Evolutionary conservation across 2,113 vertebrate species (phyloP), one percentile per base, ranked within the genome.

Genomic region (Strix uralensis): DNA sequence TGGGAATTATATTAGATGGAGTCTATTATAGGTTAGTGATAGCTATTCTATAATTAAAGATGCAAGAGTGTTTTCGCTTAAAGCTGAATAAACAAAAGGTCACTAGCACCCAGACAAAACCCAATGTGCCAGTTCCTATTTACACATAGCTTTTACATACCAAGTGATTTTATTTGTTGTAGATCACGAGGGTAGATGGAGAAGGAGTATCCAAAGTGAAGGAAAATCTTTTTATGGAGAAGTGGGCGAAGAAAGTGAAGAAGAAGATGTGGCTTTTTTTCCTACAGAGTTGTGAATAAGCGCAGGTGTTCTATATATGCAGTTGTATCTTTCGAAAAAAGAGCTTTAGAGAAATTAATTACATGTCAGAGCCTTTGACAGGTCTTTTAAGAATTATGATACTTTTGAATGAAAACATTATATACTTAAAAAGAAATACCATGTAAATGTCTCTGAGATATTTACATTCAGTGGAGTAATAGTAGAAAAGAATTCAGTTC

Each of bases 321-420:
- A 27, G 91, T 95, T 94, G 52, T 82, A 85, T 51, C 96, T 95
- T 72, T 95, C 88, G 92, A n/a, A 88, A 94, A 95, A 95, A 87
- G 94, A 97, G 94, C 96, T 97, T 95, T 82, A 93, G 91, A 96
- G 96, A 97, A 97, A 97, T 97, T 97, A 97, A 97, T 97, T 95
- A 91, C 94, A 91, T 96, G 96, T 97, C 97, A 97, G 94, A 95
- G 94, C 81, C 94, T 92, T 94, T 97, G 96, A 97, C 96, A 96
- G 96, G 95, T 97, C 95, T 97, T 97, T 95, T 91, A 97, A 97
- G 97, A 96, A 96, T 96, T 96, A 95, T 85, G 94, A 96, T 95
- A 96, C 95, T 97, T 97, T 92, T 97, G 96, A 97, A 97, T 97
- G 97, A 97, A 97, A 97, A 97, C 94, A 96, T 96, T 97, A 94